Conservation (phyloP, 2,888 invertebrate species). For the Eupithecia pulchellata region DNA sequence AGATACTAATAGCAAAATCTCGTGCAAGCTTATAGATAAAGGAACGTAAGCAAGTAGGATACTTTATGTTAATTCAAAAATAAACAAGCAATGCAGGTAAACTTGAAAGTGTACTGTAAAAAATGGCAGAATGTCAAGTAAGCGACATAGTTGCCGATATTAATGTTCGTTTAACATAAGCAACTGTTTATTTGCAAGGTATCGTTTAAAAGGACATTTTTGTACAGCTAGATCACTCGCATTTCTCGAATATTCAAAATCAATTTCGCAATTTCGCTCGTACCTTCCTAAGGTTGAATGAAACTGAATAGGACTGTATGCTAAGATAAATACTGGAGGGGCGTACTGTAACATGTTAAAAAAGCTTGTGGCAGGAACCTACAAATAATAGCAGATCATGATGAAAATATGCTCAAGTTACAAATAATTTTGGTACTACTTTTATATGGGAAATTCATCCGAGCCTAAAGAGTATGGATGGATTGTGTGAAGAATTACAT, state of each 20-base stretch:
- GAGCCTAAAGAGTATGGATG: too few relatives aligned
- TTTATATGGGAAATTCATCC: too few relatives aligned
- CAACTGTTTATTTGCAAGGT: constrained; percentile 46
- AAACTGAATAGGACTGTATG: too few relatives aligned
- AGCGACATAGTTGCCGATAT: constrained; percentile 39
- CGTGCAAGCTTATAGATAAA: background rate
- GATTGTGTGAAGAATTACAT: too few relatives aligned
- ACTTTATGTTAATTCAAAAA: constrained; percentile 19
- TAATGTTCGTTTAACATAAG: constrained; percentile 45
- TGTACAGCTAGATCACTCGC: constrained; percentile 12
- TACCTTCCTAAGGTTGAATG: background rate
- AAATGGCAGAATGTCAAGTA: constrained; percentile 31
- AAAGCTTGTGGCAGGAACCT: too few relatives aligned
- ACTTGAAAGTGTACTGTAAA: constrained; percentile 22
- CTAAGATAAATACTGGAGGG: too few relatives aligned
- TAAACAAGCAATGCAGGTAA: constrained; percentile 18
- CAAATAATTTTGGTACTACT: too few relatives aligned
- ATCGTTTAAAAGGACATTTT: constrained; percentile 2
- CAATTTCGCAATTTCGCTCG: background rate
- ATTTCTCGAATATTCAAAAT: background rate
- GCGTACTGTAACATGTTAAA: too few relatives aligned
- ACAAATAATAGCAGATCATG: too few relatives aligned
- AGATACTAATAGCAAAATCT: background rate
- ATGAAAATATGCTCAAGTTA: too few relatives aligned
- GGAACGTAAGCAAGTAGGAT: constrained; percentile 1